These are phyloP conservation scores for Talpa occidentalis DNA, from an alignment of 2,113 vertebrate species.

Conservation along the genomic window DNA sequence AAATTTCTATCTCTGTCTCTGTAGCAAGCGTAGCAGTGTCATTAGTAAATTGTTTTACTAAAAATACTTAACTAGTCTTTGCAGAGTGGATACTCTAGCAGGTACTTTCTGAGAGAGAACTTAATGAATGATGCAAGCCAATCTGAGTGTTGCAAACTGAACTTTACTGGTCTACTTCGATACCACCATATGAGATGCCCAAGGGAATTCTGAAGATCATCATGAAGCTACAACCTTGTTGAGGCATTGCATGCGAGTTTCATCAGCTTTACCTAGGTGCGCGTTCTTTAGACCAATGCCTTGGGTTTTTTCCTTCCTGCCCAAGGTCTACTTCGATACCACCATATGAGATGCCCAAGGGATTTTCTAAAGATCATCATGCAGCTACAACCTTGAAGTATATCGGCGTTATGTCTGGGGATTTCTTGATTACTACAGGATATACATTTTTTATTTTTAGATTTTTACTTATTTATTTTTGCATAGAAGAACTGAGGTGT, in stretches of 20 bases:
- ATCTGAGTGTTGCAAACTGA: background rate
- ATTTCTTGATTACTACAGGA: background rate
- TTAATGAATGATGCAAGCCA: background rate
- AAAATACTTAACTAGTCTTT: background rate
- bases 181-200: no score
- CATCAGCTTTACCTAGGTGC: background rate
- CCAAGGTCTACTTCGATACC: background rate
- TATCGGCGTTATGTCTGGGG: background rate
- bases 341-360: no score
- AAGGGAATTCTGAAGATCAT: no score
- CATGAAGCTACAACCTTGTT: no score
- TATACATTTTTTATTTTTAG: no score
- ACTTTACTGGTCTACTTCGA: no score
- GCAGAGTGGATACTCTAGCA: background rate
- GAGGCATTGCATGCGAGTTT: accelerated
- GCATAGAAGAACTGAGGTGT: no score
- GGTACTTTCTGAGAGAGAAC: background rate
- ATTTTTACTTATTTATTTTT: no score
- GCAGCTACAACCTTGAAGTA: background rate
- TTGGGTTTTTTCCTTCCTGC: background rate
- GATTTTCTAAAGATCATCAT: background rate
- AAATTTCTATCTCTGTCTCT: background rate
- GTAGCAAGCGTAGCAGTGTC: background rate
- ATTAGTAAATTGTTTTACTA: background rate
- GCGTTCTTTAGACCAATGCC: background rate